Conservation (phyloP, 2,113 vertebrate genomes). For the Thunnus thynnus region DNA sequence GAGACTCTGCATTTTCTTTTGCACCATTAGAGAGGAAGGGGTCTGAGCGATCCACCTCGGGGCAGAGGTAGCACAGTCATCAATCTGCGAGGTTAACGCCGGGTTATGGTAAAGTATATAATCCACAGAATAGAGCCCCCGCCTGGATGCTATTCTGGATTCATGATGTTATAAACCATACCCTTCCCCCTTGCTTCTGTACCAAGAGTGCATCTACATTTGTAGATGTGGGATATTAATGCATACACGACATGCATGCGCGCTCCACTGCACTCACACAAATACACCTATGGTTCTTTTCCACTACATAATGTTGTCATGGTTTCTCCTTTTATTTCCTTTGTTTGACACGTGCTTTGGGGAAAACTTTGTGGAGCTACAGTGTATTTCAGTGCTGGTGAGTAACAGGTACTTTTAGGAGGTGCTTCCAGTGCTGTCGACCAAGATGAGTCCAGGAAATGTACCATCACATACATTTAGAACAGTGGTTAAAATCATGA, state of each 20-base stretch:
- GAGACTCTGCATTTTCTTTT: slow-evolving; percentile 42
- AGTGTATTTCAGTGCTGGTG: background rate
- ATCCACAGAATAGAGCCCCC: slow-evolving; percentile 41
- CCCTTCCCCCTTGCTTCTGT: background rate
- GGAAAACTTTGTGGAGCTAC: slow-evolving; percentile 1
- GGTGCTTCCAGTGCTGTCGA: background rate
- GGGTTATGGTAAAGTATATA: slow-evolving; percentile 47
- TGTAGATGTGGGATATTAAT: slow-evolving; percentile 36
- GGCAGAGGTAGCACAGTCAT: slow-evolving; percentile 46
- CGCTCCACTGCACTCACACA: slow-evolving; percentile 37
- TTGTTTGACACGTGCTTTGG: background rate
- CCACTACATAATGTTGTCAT: background rate
- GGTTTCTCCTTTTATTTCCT: background rate
- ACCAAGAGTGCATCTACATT: slow-evolving; percentile 14
- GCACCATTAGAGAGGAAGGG: slow-evolving; percentile 55
- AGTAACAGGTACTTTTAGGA: background rate
- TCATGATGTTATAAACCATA: background rate
- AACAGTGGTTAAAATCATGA: background rate
- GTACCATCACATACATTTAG: background rate
- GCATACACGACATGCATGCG: slow-evolving; percentile 14
- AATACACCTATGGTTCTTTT: slow-evolving; percentile 32
- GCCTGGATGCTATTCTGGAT: slow-evolving; percentile 18
- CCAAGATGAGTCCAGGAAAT: background rate
- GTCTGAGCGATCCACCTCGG: slow-evolving; percentile 35
- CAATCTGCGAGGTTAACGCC: slow-evolving; percentile 59